Evolutionary conservation across 2,888 invertebrate genomes (phyloP).

Genomic region (Hololepta plana): DNA sequence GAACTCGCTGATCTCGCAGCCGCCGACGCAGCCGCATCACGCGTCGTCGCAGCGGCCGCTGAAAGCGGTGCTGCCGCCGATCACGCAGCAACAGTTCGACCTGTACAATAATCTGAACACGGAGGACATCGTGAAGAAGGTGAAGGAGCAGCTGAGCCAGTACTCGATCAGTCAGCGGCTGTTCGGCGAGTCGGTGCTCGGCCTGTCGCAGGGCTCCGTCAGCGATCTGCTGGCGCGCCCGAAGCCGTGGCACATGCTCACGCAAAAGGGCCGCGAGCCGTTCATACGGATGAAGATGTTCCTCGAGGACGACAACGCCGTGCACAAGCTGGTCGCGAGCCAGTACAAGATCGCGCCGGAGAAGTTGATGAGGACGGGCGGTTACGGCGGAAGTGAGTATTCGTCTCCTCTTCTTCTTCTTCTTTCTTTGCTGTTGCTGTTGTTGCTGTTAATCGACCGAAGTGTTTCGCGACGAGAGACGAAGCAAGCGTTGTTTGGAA

Average conservation of each 20-base stretch:
- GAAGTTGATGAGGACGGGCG: conserved; percentile 90
- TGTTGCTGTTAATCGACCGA: too few relatives aligned
- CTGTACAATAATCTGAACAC: conserved; percentile 95
- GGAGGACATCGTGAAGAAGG: conserved; percentile 93
- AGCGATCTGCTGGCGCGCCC: conserved; percentile 93
- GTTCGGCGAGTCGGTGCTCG: conserved; percentile 96
- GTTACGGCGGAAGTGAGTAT: conserved; percentile 69
- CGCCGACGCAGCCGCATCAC: conserved; percentile 71
- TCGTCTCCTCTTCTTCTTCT: too few relatives aligned
- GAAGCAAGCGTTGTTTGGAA: too few relatives aligned
- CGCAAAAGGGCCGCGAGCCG: conserved; percentile 90
- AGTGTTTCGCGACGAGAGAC: too few relatives aligned
- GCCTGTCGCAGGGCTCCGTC: conserved; percentile 91
- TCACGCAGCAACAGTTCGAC: conserved; percentile 98
- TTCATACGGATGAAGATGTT: conserved; percentile 98
- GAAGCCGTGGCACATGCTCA: conserved; percentile 98
- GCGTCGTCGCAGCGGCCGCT: conserved; percentile 71
- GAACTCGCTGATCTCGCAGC: conserved; percentile 86
- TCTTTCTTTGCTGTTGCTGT: too few relatives aligned
- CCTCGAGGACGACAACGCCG: conserved; percentile 87
- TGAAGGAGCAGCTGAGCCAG: conserved; percentile 86
- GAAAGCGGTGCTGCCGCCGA: conserved; percentile 92
- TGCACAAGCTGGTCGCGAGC: conserved; percentile 86
- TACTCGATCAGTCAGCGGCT: conserved; percentile 95
- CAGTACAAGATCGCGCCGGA: conserved; percentile 98